Conservation (phyloP, 2,113 vertebrate species). For the Pogonocichla stellata region DNA sequence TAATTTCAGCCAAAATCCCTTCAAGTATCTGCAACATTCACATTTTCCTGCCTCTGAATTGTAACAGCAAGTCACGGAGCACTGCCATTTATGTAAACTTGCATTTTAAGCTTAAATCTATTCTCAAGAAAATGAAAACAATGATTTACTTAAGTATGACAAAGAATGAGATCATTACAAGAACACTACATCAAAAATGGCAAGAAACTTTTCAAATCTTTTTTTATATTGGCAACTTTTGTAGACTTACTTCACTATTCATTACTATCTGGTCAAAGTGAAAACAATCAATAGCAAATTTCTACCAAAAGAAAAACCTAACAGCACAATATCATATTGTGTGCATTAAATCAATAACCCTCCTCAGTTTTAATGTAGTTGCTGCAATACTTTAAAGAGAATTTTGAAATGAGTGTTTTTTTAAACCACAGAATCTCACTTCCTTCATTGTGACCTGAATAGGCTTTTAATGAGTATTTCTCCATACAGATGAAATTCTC, state of each 20-base stretch:
- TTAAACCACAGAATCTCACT: background rate
- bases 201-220: background rate
- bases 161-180: background rate
- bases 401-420: background rate
- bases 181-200: background rate
- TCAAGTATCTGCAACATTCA: background rate
- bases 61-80: background rate
- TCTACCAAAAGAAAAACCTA: background rate
- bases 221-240: background rate
- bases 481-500: background rate
- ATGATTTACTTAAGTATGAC: background rate
- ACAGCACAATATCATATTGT: background rate
- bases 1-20: background rate
- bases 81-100: background rate
- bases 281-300: conserved; percentile 22
- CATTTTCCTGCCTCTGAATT: background rate
- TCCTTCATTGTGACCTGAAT: background rate
- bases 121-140: background rate
- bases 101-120: background rate
- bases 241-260: background rate
- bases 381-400: background rate
- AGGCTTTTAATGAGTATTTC: background rate
- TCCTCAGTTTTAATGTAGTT: background rate
- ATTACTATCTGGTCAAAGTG: background rate
- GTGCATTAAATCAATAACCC: conserved; percentile 17